Percentiles rank a stretch among this genome's conserved stretches.
phyloP scores from a whole-genome alignment of 1,140 invertebrate species.

The Potamilus streckersoni region DNA sequence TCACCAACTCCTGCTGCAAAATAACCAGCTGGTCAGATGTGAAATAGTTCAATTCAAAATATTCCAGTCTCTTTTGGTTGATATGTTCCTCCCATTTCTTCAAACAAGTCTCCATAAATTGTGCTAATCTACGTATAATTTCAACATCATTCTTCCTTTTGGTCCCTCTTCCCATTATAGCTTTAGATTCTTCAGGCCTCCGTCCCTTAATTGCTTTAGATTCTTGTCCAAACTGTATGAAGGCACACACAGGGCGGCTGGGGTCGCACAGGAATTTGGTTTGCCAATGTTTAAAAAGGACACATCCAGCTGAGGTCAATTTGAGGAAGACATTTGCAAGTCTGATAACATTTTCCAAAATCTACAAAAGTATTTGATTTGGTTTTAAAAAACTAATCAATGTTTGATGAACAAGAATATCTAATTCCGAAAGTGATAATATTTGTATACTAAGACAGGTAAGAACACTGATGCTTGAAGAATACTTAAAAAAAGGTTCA shows the following conservation, averaged over 20 bases:
- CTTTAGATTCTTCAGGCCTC: background rate
- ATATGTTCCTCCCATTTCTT: slow-evolving; percentile 56
- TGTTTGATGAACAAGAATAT: too few species aligned
- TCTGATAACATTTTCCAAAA: slow-evolving; percentile 53
- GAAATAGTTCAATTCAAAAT: slow-evolving; percentile 54
- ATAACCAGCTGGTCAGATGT: slow-evolving; percentile 60
- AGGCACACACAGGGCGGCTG: slow-evolving; percentile 27
- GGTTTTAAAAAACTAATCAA: too few species aligned
- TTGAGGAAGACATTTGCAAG: slow-evolving; percentile 52
- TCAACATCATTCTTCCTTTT: slow-evolving; percentile 1
- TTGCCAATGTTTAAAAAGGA: slow-evolving; percentile 55
- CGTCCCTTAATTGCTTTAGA: slow-evolving; percentile 12
- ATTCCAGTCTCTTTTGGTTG: slow-evolving; percentile 44
- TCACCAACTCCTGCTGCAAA: slow-evolving; percentile 53
- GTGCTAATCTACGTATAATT: slow-evolving; percentile 40
- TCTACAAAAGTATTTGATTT: slow-evolving; percentile 22
- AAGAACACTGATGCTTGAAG: too few species aligned
- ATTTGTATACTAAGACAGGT: too few species aligned
- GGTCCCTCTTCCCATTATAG: too few species aligned
- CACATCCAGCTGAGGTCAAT: slow-evolving; percentile 51
- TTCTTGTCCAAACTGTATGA: slow-evolving; percentile 47
- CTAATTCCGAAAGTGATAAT: too few species aligned
- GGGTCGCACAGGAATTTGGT: slow-evolving; percentile 47
- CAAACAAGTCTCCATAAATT: slow-evolving; percentile 57
- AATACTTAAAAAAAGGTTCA: too few species aligned